phyloP scores from a whole-genome alignment of 2,113 vertebrate species.

The Percina caprodes region DNA sequence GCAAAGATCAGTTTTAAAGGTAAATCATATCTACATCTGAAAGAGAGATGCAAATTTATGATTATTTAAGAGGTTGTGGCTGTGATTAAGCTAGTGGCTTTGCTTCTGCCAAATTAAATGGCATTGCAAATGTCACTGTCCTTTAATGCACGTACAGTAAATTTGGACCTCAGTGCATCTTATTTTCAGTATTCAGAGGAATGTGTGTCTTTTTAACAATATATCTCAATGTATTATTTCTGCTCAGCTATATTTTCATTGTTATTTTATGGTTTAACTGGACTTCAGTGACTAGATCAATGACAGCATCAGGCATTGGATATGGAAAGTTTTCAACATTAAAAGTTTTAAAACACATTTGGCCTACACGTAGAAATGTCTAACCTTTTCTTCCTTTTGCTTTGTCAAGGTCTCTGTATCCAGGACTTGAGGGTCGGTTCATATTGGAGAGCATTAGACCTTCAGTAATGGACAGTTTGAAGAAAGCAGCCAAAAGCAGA shows the following conservation, averaged over 20 bases:
- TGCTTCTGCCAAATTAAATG: neutral
- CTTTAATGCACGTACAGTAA: neutral
- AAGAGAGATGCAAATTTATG: neutral
- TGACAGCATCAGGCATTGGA: neutral
- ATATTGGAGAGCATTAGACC: slow-evolving; percentile 91
- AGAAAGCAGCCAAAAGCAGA: slow-evolving; percentile 93
- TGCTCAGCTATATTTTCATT: neutral
- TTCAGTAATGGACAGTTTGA: slow-evolving; percentile 89
- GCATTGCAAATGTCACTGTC: neutral
- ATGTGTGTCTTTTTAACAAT: neutral
- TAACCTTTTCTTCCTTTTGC: neutral
- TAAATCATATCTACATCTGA: neutral
- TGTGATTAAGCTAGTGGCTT: neutral
- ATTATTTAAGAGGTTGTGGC: neutral
- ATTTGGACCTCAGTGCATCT: neutral
- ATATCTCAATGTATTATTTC: neutral
- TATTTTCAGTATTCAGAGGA: neutral
- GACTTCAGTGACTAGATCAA: neutral
- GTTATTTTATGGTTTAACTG: neutral
- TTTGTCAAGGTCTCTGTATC: slow-evolving; percentile 90
- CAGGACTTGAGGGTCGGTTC: slow-evolving; percentile 93
- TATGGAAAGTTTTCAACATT: neutral
- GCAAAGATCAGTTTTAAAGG: neutral
- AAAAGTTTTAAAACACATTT: neutral
- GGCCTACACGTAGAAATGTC: neutral